phyloP scores from a whole-genome alignment of 1,140 invertebrate genomes.

The Euura saliciscinereae region DNA sequence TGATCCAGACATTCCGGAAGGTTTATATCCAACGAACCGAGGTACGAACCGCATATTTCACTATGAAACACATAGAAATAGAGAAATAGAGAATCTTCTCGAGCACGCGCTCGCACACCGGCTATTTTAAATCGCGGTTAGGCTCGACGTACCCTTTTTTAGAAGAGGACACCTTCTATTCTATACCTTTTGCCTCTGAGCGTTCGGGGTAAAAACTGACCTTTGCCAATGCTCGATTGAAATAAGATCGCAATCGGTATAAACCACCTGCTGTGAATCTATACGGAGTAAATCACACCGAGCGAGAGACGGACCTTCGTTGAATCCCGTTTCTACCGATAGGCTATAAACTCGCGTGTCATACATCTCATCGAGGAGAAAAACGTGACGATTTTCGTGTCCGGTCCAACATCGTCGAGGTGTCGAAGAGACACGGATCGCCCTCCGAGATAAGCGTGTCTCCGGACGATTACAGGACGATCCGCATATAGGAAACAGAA shows the following conservation, averaged over 20 bases:
- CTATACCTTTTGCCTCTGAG: not conserved
- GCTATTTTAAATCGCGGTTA: slow-evolving; percentile 1
- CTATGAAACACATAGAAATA: not conserved
- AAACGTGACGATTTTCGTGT: no score
- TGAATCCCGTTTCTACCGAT: not conserved
- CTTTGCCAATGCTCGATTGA: slow-evolving; percentile 7
- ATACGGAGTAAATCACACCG: not conserved
- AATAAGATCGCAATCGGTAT: slow-evolving; percentile 5
- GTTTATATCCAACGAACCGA: not conserved
- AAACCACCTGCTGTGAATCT: not conserved
- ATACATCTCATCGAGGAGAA: no score
- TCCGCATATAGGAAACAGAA: not conserved
- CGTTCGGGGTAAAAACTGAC: not conserved
- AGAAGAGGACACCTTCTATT: slow-evolving; percentile 2
- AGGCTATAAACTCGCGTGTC: no score
- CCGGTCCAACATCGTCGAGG: no score
- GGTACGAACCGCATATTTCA: not conserved
- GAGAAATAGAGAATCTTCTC: not conserved
- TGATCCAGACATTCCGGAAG: no score
- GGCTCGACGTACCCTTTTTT: slow-evolving; percentile 1
- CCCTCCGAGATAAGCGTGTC: no score
- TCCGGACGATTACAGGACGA: not conserved
- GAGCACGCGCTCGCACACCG: not conserved
- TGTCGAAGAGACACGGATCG: no score
- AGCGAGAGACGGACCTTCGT: not conserved